These are phyloP conservation scores for Spea hammondii DNA, from an alignment of 2,797 vertebrate species.

Conservation along the genomic window DNA sequence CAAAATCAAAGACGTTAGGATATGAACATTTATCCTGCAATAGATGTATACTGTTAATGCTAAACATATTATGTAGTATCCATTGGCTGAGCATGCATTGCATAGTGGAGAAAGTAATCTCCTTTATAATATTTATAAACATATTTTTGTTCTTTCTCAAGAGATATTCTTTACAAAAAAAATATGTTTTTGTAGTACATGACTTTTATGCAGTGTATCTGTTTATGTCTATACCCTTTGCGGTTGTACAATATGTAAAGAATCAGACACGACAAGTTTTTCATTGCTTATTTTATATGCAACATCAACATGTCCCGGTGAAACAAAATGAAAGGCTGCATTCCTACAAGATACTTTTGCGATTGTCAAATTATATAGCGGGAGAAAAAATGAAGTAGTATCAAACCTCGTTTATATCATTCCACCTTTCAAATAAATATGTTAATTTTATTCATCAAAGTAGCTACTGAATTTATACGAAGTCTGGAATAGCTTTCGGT, in stretches of 20 bases:
- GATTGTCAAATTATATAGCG: constrained; percentile 9
- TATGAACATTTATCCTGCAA: too few species aligned
- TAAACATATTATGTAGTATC: background rate
- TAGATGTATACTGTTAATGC: too few species aligned
- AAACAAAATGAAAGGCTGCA: constrained; percentile 9
- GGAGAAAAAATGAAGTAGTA: constrained; percentile 21
- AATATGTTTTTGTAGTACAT: background rate
- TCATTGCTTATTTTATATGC: constrained; percentile 10
- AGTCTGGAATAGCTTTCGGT: constrained; percentile 33
- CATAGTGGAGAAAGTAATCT: background rate
- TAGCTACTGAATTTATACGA: constrained; percentile 34
- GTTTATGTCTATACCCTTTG: constrained; percentile 6
- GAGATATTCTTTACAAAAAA: background rate
- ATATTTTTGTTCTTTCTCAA: background rate
- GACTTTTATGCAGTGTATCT: constrained; percentile 1
- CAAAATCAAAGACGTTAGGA: too few species aligned
- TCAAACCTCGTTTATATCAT: constrained; percentile 31
- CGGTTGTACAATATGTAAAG: constrained; percentile 2
- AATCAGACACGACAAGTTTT: background rate
- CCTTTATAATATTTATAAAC: background rate
- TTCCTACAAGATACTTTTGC: constrained; percentile 14
- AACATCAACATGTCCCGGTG: background rate
- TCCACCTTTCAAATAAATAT: constrained; percentile 49
- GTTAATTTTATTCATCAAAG: constrained; percentile 49
- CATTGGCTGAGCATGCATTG: background rate